A percentile compares a stretch with the other conserved stretches of the same genome.
Conservation (phyloP, 2,113 vertebrate genomes). For the Xerus inauris region DNA sequence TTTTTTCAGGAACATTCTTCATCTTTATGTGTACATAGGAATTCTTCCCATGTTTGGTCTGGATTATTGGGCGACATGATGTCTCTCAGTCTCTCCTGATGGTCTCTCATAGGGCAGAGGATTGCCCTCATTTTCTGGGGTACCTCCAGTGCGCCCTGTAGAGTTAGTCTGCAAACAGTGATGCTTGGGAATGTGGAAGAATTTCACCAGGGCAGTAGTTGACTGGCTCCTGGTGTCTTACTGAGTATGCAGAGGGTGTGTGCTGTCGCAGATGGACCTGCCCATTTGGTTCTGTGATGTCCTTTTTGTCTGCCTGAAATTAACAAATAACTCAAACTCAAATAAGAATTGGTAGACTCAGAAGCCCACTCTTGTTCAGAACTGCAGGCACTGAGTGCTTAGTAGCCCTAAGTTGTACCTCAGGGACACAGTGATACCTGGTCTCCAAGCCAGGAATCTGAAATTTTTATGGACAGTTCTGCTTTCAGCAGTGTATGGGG, state of each 20-base stretch:
- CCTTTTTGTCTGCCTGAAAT: background rate
- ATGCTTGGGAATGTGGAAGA: background rate
- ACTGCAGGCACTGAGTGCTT: rapidly evolving
- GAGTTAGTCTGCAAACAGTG: background rate
- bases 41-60: background rate
- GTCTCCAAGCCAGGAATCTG: background rate
- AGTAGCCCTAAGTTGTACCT: no score
- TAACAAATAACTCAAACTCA: background rate
- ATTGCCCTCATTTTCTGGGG: background rate
- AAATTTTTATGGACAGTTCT: background rate
- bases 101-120: background rate
- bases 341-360: background rate
- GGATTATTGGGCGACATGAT: background rate
- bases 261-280: background rate
- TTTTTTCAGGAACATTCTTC: background rate
- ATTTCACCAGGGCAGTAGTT: background rate
- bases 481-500: background rate
- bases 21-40: background rate
- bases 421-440: background rate
- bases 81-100: background rate
- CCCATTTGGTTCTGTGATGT: background rate
- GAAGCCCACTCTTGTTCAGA: background rate
- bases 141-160: background rate
- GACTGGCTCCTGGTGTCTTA: background rate
- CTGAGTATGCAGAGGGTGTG: rapidly evolving